phyloP scores from a whole-genome alignment of 2,113 vertebrate genomes.

The Phylloscopus whistleri region DNA sequence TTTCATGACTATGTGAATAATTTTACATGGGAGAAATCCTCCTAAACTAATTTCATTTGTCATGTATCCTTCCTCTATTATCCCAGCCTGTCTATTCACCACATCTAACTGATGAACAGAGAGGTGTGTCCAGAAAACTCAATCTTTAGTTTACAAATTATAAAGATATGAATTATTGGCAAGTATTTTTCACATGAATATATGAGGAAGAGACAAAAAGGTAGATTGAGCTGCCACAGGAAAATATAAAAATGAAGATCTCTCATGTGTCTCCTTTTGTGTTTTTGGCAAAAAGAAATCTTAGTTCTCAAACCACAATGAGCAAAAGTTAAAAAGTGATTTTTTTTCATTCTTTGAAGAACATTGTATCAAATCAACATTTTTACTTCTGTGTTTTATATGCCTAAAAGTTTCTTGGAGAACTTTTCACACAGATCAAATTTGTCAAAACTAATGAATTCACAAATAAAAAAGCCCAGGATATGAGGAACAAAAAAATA shows the following conservation, averaged over 20 bases:
- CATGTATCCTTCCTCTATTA: background rate
- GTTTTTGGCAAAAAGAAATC: constrained; percentile 28
- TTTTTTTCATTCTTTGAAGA: background rate
- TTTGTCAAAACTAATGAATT: background rate
- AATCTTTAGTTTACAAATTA: constrained; percentile 45
- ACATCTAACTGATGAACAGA: background rate
- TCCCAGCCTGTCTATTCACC: background rate
- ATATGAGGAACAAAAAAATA: background rate
- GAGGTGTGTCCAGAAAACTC: background rate
- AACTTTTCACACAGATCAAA: background rate
- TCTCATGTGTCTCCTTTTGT: background rate
- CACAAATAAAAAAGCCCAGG: background rate
- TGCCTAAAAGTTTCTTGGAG: background rate
- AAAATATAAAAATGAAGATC: constrained; percentile 42
- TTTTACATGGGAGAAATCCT: background rate
- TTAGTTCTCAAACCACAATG: constrained; percentile 80
- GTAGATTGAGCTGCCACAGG: constrained; percentile 33
- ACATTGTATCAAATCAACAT: background rate
- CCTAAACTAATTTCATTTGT: background rate
- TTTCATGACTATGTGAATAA: background rate
- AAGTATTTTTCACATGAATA: constrained; percentile 60
- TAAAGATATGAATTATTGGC: background rate
- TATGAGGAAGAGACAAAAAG: constrained; percentile 63
- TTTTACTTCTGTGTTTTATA: background rate
- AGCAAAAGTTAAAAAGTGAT: constrained; percentile 58